phyloP scores from a whole-genome alignment of 2,113 vertebrate species.

The Ageneiosus marmoratus region DNA sequence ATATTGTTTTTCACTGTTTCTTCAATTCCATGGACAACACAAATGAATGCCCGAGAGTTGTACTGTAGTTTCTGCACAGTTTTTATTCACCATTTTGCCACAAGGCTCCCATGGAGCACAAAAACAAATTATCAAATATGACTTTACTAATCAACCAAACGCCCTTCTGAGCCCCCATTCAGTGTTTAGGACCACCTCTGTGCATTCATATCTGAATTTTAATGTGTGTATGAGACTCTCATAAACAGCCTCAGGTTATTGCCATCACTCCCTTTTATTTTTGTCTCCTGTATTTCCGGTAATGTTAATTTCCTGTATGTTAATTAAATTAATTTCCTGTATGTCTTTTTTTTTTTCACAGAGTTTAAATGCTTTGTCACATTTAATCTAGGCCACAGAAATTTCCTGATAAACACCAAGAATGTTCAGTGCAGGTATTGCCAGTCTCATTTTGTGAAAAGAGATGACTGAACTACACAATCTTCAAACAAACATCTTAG shows the following conservation, averaged over 20 bases:
- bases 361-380: conserved; percentile 7
- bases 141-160: conserved; percentile 42
- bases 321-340: conserved; percentile 41
- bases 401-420: conserved; percentile 50
- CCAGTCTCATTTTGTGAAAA: conserved; percentile 41
- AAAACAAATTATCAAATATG: conserved; percentile 59
- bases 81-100: conserved; percentile 54
- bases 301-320: conserved; percentile 33
- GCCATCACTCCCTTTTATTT: conserved; percentile 31
- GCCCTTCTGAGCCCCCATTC: conserved; percentile 39
- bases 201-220: conserved; percentile 48
- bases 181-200: conserved; percentile 59
- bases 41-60: conserved; percentile 50
- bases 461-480: conserved; percentile 50
- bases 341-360: conserved; percentile 11
- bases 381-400: conserved; percentile 28
- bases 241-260: conserved; percentile 45
- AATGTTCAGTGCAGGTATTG: conserved; percentile 51
- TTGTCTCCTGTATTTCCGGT: background rate
- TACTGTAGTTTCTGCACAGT: conserved; percentile 50
- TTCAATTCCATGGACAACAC: conserved; percentile 14
- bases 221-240: conserved; percentile 16
- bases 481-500: conserved; percentile 56
- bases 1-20: background rate
- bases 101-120: conserved; percentile 37